Percentiles rank a stretch among this genome's conserved stretches.
Evolutionary conservation across 2,888 invertebrate genomes (phyloP).

Genomic region (Ochropleura plecta): DNA sequence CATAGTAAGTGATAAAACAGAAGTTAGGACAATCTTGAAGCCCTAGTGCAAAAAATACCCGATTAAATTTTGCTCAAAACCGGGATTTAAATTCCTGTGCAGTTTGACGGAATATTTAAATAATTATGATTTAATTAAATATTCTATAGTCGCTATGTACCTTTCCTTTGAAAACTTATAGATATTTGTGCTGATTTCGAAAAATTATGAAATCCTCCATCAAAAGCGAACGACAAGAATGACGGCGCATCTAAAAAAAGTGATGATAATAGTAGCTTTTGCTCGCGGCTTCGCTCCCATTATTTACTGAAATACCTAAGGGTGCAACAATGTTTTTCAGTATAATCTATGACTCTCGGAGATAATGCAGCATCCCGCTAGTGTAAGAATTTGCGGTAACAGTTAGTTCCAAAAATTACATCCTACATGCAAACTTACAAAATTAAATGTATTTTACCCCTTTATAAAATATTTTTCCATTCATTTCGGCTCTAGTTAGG

Average conservation of each 20-base stretch:
- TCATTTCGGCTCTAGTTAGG: not conserved
- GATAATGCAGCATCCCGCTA: no score
- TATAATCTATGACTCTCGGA: no score
- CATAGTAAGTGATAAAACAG: not conserved
- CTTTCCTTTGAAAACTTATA: not conserved
- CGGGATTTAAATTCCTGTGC: not conserved
- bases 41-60: not conserved
- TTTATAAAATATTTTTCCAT: not conserved
- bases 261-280: not conserved
- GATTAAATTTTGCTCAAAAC: not conserved
- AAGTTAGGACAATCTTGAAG: not conserved
- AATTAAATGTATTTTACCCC: no score
- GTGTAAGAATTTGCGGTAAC: no score
- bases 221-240: constrained; percentile 16
- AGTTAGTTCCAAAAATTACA: no score
- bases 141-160: not conserved
- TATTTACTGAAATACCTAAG: no score
- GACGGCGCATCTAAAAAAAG: not conserved
- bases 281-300: no score
- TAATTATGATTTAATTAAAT: not conserved
- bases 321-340: no score
- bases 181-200: not conserved
- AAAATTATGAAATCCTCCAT: not conserved
- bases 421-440: no score
- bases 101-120: not conserved